A percentile compares a stretch with the other conserved stretches of the same genome.
These are phyloP conservation scores for Eretmocerus hayati DNA, from an alignment of 2,888 invertebrate species.

Conservation along the genomic window DNA sequence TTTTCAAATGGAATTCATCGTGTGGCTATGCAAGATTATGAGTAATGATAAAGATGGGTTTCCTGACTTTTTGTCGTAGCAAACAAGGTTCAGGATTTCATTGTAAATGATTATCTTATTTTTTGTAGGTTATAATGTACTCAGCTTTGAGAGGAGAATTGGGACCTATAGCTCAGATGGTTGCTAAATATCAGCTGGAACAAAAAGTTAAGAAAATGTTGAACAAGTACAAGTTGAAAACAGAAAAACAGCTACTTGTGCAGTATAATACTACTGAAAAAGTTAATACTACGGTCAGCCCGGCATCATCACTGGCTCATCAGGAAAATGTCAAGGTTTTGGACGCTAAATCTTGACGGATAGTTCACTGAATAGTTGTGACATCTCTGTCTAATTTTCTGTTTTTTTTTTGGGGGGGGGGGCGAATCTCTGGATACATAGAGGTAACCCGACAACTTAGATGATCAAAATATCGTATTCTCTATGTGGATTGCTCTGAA, in stretches of 20 bases:
- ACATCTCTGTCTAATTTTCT: too few relatives aligned
- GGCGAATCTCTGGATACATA: too few relatives aligned
- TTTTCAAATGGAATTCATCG: too few relatives aligned
- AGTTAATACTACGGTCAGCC: slow-evolving; percentile 3
- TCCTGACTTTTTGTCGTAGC: too few relatives aligned
- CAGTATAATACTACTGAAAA: slow-evolving; percentile 6
- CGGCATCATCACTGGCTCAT: neutral
- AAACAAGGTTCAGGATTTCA: neutral
- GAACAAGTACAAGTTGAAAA: slow-evolving; percentile 27
- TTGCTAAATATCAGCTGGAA: slow-evolving; percentile 38
- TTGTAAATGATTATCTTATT: neutral
- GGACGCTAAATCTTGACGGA: neutral
- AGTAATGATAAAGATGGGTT: too few relatives aligned
- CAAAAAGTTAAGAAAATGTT: slow-evolving; percentile 33
- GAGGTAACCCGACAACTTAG: too few relatives aligned
- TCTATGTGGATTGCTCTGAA: too few relatives aligned
- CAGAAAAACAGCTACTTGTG: slow-evolving; percentile 18
- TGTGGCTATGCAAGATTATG: too few relatives aligned
- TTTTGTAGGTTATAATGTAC: slow-evolving; percentile 29
- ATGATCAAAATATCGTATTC: too few relatives aligned
- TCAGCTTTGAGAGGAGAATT: slow-evolving; percentile 42
- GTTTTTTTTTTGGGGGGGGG: too few relatives aligned
- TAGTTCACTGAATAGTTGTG: too few relatives aligned
- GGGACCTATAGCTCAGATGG: slow-evolving; percentile 39
- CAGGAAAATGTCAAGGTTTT: neutral